Base-by-base conservation (phyloP, 1,140 invertebrate genomes). In the Nomia melanderi region DNA sequence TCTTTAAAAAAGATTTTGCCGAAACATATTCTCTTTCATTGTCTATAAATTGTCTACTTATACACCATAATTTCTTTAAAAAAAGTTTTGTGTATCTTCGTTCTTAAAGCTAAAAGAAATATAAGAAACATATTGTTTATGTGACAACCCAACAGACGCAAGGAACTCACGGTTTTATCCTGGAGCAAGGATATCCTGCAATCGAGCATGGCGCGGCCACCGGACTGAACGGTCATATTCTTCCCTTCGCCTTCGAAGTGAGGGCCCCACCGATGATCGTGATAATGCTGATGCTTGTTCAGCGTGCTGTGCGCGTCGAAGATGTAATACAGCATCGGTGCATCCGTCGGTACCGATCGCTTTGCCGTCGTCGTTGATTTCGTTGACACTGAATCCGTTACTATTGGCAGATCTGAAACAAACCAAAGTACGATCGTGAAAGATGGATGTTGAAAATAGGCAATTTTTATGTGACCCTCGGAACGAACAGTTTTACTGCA, bases 141-240 rank as follows among this genome's bases (percentile, higher is more conserved):
- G n/a, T n/a, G n/a, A n/a, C n/a, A n/a, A n/a, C n/a, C n/a, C n/a
- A n/a, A n/a, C n/a, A n/a, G n/a, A n/a, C n/a, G n/a, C n/a, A n/a
- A n/a, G n/a, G n/a, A 17, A 93, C 96, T 95, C 89, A 97, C 96
- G 90, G 96, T 97, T 94, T 97, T 97, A 93, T 97, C 96, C 87
- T 96, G 96, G 25, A 97, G 93, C 73, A 97, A 92, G 81, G 96
- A 96, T 87, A 97, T 96, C 86, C 95, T 94, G 90, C 96, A 97
- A 91, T 97, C 96, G 75, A 97, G 93, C 86, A 95, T 95, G 56
- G 96, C 95, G 56, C 95, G 96, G 65, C 95, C 95, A 11, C 96
- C 96, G 60, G 96, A 94, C 79, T 96, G 95, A n/a, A 96, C 95
- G 1, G 96, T 97, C 70, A 97, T 94, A 87, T 96, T 96, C 60